These are phyloP conservation scores for Ramphastos sulfuratus DNA, from an alignment of 2,113 vertebrate genomes.

Conservation along the genomic window DNA sequence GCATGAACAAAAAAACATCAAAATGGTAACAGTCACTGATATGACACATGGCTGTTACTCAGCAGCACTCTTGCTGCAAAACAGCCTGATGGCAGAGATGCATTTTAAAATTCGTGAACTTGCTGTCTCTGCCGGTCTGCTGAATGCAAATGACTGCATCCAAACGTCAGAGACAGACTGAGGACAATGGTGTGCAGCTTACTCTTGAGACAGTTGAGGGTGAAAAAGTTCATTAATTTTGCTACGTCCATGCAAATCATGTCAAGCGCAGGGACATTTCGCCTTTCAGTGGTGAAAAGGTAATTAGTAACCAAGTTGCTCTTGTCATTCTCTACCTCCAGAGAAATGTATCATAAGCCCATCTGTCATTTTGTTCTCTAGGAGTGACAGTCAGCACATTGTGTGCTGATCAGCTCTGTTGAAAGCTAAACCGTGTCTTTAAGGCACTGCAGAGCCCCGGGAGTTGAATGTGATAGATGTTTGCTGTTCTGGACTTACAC, in stretches of 20 bases:
- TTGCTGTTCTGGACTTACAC: not conserved
- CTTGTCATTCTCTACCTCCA: not conserved
- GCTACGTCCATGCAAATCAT: not conserved
- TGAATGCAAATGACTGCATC: constrained; percentile 3
- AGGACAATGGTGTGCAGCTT: not conserved
- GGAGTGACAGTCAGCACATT: constrained; percentile 30
- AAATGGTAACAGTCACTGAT: not conserved
- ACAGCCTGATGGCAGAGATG: not conserved
- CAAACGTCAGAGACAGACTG: not conserved
- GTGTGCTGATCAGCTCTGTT: constrained; percentile 14
- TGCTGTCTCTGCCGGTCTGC: not conserved
- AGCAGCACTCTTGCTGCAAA: not conserved
- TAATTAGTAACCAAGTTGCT: constrained; percentile 30
- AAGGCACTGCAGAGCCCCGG: constrained; percentile 29
- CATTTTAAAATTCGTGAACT: not conserved
- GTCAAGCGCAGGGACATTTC: not conserved
- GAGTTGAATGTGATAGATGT: constrained; percentile 16
- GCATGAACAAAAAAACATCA: not conserved
- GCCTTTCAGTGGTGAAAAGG: not conserved
- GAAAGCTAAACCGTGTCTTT: constrained; percentile 19
- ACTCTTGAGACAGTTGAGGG: not conserved
- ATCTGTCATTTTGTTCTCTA: constrained; percentile 60
- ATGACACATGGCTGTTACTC: not conserved
- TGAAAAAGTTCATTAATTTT: constrained; percentile 23
- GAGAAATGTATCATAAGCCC: not conserved